Conservation (phyloP, 2,888 invertebrate species). For the Caenorhabditis sp. region DNA sequence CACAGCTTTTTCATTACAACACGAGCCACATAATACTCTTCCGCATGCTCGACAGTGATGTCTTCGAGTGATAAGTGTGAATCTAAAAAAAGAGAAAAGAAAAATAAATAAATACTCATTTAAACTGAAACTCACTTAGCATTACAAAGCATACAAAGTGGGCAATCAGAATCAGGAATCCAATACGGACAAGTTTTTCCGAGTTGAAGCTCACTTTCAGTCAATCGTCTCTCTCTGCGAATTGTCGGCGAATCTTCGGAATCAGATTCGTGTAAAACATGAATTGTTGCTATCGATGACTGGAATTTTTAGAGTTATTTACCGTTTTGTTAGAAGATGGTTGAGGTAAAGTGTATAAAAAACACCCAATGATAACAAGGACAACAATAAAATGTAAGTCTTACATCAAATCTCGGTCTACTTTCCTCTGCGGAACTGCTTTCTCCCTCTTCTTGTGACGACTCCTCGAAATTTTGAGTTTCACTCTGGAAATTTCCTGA, state of each 20-base stretch:
- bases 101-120: too few species aligned
- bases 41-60: conserved; percentile 75
- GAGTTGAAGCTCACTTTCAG: conserved; percentile 66
- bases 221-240: conserved; percentile 51
- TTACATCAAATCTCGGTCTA: conserved; percentile 20
- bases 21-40: conserved; percentile 53
- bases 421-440: background rate
- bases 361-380: too few species aligned
- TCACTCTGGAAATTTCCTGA: too few species aligned
- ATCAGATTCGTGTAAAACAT: conserved; percentile 43
- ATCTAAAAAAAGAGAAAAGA: conserved; percentile 64
- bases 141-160: conserved; percentile 84
- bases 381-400: too few species aligned
- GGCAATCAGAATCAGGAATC: conserved; percentile 85
- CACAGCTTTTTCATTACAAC: conserved; percentile 42
- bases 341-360: background rate
- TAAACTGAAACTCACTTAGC: conserved; percentile 74
- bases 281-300: conserved; percentile 46
- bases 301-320: conserved; percentile 18
- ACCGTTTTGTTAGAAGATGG: too few species aligned
- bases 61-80: conserved; percentile 75
- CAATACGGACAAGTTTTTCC: conserved; percentile 80
- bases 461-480: background rate
- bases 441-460: background rate
- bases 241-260: conserved; percentile 30